Evolutionary conservation across 92 coral and sea anemone genomes (phyloP), one percentile per base, ranked within the genome.

Genomic region (Galaxea fascicularis): DNA sequence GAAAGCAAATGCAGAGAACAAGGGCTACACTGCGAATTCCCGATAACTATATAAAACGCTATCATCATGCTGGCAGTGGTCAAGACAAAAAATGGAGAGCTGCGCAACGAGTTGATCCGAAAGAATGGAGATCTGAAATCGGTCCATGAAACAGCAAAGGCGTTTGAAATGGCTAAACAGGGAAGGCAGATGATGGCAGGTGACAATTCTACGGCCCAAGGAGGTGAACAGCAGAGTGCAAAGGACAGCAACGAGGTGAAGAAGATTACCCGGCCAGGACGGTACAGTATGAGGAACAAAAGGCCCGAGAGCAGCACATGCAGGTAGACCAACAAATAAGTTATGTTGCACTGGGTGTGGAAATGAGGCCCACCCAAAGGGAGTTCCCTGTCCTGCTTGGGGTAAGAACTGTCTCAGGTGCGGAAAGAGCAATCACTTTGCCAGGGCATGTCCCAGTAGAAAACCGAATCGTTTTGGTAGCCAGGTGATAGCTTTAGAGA

Each of bases 401-500:
- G 85, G 85, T 51, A 77, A 47, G 41, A 71, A 70, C 25, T 86
- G 85, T 76, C 90, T 77, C 75, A 86, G 68, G 67, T 86, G 90
- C 54, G 79, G 80, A 86, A 77, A 31, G 29, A 21, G 63, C 44
- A 71, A 77, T 68, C 85, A 69, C 59, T 86, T 49, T 41, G 72
- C 85, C 4, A 67, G 85, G 22, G 73, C 57, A 5, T 85, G 90
- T 41, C 21, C 54, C 49, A 57, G 41, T 10, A 53, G 60, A 11
- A 44, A 72, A 28, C 78, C 73, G 35, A 44, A 71, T 28, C 79
- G 65, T 47, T 39, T 22, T 45, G 58, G 71, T 29, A 47, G 56
- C 13, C 85, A 60, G 41, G 85, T 70, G 20, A 77, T 62, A 60
- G 78, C 71, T 41, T 15, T 86, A 54, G 78, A 78, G 73, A 27